Evolutionary conservation across 2,797 vertebrate species (phyloP).

Genomic region (Ceryle rudis): DNA sequence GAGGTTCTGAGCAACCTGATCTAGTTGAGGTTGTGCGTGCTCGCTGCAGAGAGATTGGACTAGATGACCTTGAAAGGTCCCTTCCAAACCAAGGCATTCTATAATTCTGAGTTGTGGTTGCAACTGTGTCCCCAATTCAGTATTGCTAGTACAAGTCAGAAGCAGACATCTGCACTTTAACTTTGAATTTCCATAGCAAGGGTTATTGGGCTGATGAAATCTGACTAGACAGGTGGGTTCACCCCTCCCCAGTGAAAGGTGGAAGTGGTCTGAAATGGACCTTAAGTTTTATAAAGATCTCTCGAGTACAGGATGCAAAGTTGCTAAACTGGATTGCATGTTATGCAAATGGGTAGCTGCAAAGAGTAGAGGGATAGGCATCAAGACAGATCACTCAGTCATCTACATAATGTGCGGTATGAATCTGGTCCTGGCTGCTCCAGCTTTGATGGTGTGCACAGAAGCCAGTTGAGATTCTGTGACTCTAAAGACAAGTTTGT

Average conservation of each 20-base stretch:
- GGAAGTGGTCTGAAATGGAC: background rate
- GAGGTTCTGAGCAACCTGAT: too few species aligned
- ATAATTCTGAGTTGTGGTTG: background rate
- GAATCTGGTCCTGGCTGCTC: background rate
- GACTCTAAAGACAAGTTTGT: background rate
- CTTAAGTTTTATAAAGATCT: background rate
- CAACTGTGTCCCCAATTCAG: rapidly evolving
- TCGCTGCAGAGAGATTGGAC: too few species aligned
- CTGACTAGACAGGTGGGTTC: background rate
- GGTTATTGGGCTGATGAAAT: background rate
- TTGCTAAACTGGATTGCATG: background rate
- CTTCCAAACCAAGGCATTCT: too few species aligned
- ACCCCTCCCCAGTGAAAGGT: background rate
- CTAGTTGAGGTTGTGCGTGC: too few species aligned
- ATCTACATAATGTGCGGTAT: background rate
- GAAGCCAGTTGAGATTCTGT: background rate
- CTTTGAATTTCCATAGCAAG: background rate
- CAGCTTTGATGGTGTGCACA: background rate
- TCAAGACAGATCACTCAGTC: background rate
- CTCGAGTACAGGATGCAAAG: background rate
- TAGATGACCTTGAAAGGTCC: too few species aligned
- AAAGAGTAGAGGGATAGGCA: rapidly evolving
- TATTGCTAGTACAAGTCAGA: background rate
- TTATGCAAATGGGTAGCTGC: background rate
- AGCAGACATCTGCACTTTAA: background rate